Conservation (phyloP, 2,113 vertebrate species). For the Sinocyclocheilus anshuiensis region DNA sequence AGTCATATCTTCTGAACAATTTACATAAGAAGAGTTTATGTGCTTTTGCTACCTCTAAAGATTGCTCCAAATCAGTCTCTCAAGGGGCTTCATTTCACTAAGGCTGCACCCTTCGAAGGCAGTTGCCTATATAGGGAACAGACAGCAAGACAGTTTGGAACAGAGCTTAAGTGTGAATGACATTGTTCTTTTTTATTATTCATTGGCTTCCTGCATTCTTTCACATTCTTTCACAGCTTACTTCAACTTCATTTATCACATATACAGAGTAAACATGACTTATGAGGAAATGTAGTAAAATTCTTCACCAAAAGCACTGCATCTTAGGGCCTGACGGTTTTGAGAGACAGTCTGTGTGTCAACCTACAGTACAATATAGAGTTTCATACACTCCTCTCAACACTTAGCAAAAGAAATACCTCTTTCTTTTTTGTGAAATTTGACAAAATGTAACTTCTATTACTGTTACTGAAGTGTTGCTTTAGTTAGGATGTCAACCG, state of each 20-base stretch:
- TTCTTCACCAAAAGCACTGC: background rate
- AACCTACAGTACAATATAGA: background rate
- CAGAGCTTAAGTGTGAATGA: background rate
- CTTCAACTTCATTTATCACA: too few species aligned
- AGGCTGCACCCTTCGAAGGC: background rate
- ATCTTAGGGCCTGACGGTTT: background rate
- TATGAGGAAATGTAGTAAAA: background rate
- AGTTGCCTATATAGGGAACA: background rate
- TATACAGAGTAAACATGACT: background rate
- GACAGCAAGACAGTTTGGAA: background rate
- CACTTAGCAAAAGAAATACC: background rate
- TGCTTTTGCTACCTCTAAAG: background rate
- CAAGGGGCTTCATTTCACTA: background rate
- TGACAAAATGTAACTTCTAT: conserved; percentile 24
- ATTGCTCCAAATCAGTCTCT: background rate
- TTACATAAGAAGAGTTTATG: background rate
- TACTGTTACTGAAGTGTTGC: background rate
- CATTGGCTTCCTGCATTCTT: background rate
- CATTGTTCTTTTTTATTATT: background rate
- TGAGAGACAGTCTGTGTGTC: background rate
- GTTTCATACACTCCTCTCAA: background rate
- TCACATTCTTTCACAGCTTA: background rate
- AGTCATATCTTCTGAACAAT: background rate
- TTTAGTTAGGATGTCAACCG: background rate
- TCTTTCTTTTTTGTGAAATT: background rate